Evolutionary conservation across 2,888 invertebrate genomes (phyloP), one percentile per base, ranked within the genome.

Genomic region (Lagria hirta): DNA sequence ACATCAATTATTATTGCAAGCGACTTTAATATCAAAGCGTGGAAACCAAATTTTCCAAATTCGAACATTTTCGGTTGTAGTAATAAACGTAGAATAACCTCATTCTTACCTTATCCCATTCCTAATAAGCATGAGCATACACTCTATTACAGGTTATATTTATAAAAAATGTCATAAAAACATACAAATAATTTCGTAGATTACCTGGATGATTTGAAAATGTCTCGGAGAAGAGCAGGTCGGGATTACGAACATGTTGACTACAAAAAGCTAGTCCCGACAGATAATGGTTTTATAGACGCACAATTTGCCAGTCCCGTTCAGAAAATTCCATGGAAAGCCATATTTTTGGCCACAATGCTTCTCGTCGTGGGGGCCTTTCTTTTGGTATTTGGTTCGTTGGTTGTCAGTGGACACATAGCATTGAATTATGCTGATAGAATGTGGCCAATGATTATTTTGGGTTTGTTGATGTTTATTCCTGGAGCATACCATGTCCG

Each of bases 401-500:
- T 93, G 47, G 83, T 92, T 45, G 81, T 90, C 14, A 81, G 84
- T 44, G 92, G 93, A 10, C 82, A 87, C 60, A 86, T 91, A 63
- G 84, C 85, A 62, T 79, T 84, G 17, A 84, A 89, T 79, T 91
- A 93, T 71, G 81, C 84, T 2, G 92, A 93, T 69, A 78, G 92
- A 48, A 83, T 89, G 68, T 92, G 90, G 89, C 93, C 93, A 1
- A 79, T 94, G 70, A 82, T 93, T 50, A 84, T 93, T 55, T 74
- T 95, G 61, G 95, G 94, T 17, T 75, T 81, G 12, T 75, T 95
- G 21, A 91, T 93, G 89, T 92, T 94, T 64, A 83, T 94, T 54
- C 94, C 94, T 0, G 94, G 93, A 22, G 86, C 88, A 34, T 94
- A 94, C 71, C 93, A 95, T 67, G 83, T 91, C 29, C 80, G 90